These are phyloP conservation scores for Gambusia holbrooki DNA, from an alignment of 2,113 vertebrate genomes.

Conservation along the genomic window DNA sequence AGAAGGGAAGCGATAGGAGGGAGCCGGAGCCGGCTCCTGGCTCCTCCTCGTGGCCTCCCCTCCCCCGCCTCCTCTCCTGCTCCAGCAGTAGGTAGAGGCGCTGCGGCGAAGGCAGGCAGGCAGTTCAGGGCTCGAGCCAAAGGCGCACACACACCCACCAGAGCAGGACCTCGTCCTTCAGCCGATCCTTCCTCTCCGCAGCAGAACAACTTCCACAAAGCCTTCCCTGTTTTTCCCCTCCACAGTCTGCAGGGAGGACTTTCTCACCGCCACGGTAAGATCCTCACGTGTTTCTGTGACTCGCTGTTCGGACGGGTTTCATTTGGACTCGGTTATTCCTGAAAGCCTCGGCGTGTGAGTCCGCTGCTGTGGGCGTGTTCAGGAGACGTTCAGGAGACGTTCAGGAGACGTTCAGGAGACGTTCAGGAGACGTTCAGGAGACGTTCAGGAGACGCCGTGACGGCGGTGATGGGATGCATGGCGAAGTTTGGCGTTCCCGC, in stretches of 20 bases:
- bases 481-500: conserved; percentile 31
- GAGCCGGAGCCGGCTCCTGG: conserved; percentile 40
- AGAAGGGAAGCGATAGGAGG: conserved; percentile 42
- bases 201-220: conserved; percentile 50
- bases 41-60: conserved; percentile 65
- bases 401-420: conserved; percentile 1
- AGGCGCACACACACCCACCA: conserved; percentile 59
- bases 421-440: conserved; percentile 1
- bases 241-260: conserved; percentile 35
- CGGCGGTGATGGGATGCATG: conserved; percentile 7
- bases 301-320: too few species aligned
- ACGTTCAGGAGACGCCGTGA: conserved; percentile 7
- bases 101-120: conserved; percentile 64
- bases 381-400: too few species aligned
- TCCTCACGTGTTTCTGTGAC: not conserved
- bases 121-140: conserved; percentile 72
- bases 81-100: conserved; percentile 61
- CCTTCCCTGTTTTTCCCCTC: conserved; percentile 9
- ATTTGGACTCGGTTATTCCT: not conserved
- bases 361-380: conserved; percentile 47
- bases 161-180: conserved; percentile 55
- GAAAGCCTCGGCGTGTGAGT: conserved; percentile 8
- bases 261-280: conserved; percentile 44
- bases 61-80: conserved; percentile 33
- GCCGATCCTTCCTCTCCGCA: conserved; percentile 41